A percentile compares a stretch with the other conserved stretches of the same genome.
Conservation (phyloP, 2,888 invertebrate genomes). For the Argyresthia albistria region DNA sequence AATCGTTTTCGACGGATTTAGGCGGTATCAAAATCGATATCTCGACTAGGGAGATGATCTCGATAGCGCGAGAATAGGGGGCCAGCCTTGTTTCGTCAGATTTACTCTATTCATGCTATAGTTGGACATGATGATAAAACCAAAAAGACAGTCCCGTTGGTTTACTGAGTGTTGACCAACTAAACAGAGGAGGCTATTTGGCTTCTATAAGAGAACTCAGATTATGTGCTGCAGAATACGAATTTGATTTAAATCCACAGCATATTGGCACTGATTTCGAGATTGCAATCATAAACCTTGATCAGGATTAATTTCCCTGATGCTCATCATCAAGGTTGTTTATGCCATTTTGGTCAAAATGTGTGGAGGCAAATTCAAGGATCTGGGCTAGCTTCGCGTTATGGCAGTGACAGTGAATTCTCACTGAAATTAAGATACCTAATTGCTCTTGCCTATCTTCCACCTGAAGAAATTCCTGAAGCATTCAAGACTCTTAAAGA, state of each 20-base stretch:
- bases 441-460: no score
- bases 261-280: conserved; percentile 7
- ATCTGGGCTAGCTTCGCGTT: background rate
- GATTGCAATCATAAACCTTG: conserved; percentile 5
- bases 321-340: conserved; percentile 3
- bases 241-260: background rate
- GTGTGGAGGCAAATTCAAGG: conserved; percentile 8
- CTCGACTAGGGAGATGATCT: no score
- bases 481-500: no score
- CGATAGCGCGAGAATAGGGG: no score
- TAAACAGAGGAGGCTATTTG: background rate
- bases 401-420: conserved; percentile 2
- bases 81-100: background rate
- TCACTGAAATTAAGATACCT: no score
- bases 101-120: background rate
- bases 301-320: conserved; percentile 2
- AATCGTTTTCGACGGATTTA: no score
- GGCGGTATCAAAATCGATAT: no score
- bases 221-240: background rate
- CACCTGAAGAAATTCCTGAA: no score
- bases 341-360: conserved; percentile 8
- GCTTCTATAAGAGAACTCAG: background rate
- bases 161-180: background rate
- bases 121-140: background rate
- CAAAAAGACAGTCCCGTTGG: background rate